These are phyloP conservation scores for Trissoscelio sp. DNA, from an alignment of 2,888 invertebrate species.

Conservation along the genomic window DNA sequence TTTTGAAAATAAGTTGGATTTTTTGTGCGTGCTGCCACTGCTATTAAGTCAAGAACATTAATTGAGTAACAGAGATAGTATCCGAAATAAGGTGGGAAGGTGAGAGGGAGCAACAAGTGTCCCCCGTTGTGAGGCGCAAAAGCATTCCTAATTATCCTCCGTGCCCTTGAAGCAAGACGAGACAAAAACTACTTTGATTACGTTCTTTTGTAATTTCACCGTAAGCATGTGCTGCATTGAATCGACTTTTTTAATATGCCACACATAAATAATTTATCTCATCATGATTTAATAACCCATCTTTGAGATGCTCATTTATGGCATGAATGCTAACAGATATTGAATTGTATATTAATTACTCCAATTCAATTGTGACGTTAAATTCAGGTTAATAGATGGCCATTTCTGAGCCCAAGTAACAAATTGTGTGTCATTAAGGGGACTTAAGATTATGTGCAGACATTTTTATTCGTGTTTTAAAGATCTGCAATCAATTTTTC, in stretches of 20 bases:
- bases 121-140: slow-evolving; percentile 82
- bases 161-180: slow-evolving; percentile 80
- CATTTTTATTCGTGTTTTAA: neutral
- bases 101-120: slow-evolving; percentile 80
- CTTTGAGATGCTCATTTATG: slow-evolving; percentile 56
- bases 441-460: neutral
- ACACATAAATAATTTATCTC: slow-evolving; percentile 76
- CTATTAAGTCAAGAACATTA: slow-evolving; percentile 70
- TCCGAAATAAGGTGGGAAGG: slow-evolving; percentile 64
- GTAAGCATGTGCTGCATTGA: slow-evolving; percentile 75
- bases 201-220: slow-evolving; percentile 82
- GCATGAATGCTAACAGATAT: slow-evolving; percentile 57
- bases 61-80: slow-evolving; percentile 68
- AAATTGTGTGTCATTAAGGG: slow-evolving; percentile 15
- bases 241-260: slow-evolving; percentile 77
- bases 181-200: slow-evolving; percentile 82
- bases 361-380: slow-evolving; percentile 53
- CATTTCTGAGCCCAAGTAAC: slow-evolving; percentile 1
- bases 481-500: neutral
- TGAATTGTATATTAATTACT: slow-evolving; percentile 62
- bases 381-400: slow-evolving; percentile 51
- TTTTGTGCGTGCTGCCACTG: slow-evolving; percentile 63
- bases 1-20: slow-evolving; percentile 44
- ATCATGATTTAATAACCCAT: slow-evolving; percentile 68
- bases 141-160: slow-evolving; percentile 82